phyloP scores from a whole-genome alignment of 2,797 vertebrate species.

The Selene dorsalis region DNA sequence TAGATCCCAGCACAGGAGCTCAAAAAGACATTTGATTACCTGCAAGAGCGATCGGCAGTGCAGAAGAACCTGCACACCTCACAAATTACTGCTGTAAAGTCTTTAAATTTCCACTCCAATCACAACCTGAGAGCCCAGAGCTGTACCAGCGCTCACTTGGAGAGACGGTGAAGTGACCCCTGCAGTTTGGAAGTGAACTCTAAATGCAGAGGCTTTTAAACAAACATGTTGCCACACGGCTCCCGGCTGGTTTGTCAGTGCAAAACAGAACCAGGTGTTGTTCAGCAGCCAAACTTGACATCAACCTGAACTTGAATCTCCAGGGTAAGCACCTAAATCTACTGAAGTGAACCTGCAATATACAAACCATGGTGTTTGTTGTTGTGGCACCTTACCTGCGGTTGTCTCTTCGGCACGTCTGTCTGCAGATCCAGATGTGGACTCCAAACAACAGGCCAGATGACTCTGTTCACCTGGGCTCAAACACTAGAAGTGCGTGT shows the following conservation, averaged over 20 bases:
- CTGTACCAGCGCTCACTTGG: neutral
- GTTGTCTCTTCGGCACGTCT: slow-evolving; percentile 20
- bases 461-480: slow-evolving; percentile 43
- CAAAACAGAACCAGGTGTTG: slow-evolving; percentile 58
- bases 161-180: slow-evolving; percentile 12
- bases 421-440: slow-evolving; percentile 51
- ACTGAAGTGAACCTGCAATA: neutral
- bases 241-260: slow-evolving; percentile 9
- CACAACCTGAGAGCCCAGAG: neutral
- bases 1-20: neutral
- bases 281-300: slow-evolving; percentile 28
- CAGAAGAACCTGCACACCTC: neutral
- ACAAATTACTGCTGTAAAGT: neutral
- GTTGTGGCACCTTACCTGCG: slow-evolving; percentile 65
- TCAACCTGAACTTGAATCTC: slow-evolving; percentile 55
- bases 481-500: slow-evolving; percentile 18
- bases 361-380: neutral
- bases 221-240: slow-evolving; percentile 22
- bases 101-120: neutral
- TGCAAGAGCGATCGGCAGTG: neutral
- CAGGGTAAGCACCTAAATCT: slow-evolving; percentile 27
- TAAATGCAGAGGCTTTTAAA: slow-evolving; percentile 28
- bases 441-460: slow-evolving; percentile 18
- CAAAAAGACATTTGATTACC: neutral
- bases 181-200: slow-evolving; percentile 26